Evolutionary conservation across 2,797 vertebrate genomes (phyloP).

Genomic region (Gambelia wislizenii): DNA sequence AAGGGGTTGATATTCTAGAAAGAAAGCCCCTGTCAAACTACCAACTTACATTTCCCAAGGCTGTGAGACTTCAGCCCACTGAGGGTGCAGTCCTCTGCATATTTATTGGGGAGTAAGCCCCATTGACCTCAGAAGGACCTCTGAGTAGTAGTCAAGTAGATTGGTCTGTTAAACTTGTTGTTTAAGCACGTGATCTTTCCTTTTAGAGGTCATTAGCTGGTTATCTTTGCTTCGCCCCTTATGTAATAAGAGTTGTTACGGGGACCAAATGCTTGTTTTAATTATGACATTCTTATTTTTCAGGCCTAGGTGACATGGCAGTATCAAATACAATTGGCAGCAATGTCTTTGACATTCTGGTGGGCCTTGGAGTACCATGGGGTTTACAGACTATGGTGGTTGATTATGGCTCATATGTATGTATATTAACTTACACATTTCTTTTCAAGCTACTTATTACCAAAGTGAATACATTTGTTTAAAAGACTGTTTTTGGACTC

Average conservation of each 20-base stretch:
- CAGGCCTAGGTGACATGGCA: slow-evolving; percentile 97
- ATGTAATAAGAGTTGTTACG: background rate
- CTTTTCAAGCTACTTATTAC: background rate
- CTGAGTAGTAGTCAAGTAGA: background rate
- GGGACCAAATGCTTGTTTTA: slow-evolving; percentile 1
- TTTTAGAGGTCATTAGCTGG: background rate
- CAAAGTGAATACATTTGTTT: background rate
- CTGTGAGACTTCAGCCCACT: background rate
- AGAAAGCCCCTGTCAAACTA: background rate
- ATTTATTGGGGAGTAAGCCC: background rate
- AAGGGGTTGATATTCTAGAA: background rate
- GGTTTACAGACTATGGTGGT: slow-evolving; percentile 94
- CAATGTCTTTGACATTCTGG: slow-evolving; percentile 97
- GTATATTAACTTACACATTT: slow-evolving; percentile 54
- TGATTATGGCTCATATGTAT: slow-evolving; percentile 88
- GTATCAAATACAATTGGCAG: slow-evolving; percentile 97
- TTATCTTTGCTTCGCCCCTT: background rate
- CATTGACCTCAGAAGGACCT: background rate
- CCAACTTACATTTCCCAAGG: background rate
- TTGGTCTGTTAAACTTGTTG: background rate
- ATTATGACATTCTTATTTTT: background rate
- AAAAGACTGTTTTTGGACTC: background rate
- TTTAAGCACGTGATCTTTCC: background rate
- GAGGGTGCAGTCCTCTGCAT: background rate
- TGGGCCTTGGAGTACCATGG: slow-evolving; percentile 94